Evolutionary conservation across 2,113 vertebrate species (phyloP).

Genomic region (Apodemus speciosus): DNA sequence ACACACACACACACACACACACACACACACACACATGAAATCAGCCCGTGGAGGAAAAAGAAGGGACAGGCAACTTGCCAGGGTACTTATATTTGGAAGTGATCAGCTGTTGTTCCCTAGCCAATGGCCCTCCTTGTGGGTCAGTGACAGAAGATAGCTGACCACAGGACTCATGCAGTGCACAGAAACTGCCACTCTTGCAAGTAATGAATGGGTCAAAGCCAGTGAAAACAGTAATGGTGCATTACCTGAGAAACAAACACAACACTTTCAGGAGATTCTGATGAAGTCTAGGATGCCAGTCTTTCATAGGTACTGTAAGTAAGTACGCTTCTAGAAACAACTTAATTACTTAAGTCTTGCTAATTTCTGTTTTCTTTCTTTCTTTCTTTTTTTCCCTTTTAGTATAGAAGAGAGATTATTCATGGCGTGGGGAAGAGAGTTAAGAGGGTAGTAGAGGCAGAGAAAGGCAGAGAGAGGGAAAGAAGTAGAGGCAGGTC

Average conservation of each 20-base stretch:
- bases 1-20: too few relatives aligned
- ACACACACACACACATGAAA: neutral
- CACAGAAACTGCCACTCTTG: neutral
- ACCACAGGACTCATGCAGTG: neutral
- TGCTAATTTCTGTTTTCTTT: neutral
- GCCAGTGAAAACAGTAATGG: neutral
- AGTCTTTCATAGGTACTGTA: neutral
- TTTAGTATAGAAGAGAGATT: too few relatives aligned
- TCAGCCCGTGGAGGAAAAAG: neutral
- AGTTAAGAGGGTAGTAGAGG: too few relatives aligned
- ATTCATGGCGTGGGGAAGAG: neutral
- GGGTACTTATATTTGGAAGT: neutral
- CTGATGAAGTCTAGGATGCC: neutral
- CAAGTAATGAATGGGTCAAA: neutral
- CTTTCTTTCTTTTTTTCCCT: too few relatives aligned
- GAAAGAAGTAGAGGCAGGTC: too few relatives aligned
- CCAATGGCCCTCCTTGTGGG: neutral
- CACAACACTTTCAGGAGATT: neutral
- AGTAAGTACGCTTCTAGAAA: too few relatives aligned
- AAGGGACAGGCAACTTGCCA: neutral
- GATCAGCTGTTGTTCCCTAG: neutral
- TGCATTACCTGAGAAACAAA: neutral
- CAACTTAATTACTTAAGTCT: neutral
- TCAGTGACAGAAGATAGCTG: neutral
- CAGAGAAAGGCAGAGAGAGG: too few relatives aligned